These are phyloP conservation scores for Cheilosia impressa DNA, from an alignment of 2,888 invertebrate species.

Conservation along the genomic window DNA sequence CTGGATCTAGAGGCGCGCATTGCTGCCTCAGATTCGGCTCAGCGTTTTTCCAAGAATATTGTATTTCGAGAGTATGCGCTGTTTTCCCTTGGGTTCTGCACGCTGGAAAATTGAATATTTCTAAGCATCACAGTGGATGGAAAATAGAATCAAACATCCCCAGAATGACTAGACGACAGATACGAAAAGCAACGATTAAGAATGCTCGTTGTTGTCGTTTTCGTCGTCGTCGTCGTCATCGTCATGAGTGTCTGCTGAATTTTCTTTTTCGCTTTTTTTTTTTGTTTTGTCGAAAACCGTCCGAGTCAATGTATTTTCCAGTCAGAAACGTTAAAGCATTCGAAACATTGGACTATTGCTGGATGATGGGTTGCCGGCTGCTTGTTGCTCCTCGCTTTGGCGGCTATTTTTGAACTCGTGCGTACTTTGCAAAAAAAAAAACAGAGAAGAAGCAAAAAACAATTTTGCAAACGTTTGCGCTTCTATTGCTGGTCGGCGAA, in stretches of 20 bases:
- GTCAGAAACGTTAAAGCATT: constrained; percentile 66
- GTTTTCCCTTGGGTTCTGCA: constrained; percentile 39
- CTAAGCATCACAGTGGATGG: constrained; percentile 47
- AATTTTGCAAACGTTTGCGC: constrained; percentile 43
- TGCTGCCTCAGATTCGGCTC: constrained; percentile 49
- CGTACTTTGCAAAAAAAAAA: constrained; percentile 50
- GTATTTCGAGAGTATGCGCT: constrained; percentile 56
- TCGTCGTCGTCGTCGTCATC: constrained; percentile 60
- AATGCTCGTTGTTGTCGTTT: constrained; percentile 44
- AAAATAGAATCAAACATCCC: constrained; percentile 59
- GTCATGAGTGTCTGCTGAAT: constrained; percentile 41
- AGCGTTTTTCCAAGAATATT: constrained; percentile 69
- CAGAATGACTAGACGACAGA: constrained; percentile 73
- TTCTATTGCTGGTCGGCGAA: constrained; percentile 37
- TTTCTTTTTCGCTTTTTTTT: background rate
- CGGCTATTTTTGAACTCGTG: constrained; percentile 70
- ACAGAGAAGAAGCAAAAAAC: background rate
- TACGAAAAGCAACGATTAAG: constrained; percentile 61
- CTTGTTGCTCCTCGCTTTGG: constrained; percentile 35
- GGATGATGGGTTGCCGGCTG: constrained; percentile 55
- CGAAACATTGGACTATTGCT: constrained; percentile 60
- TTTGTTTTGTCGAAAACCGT: constrained; percentile 44
- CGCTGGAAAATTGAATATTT: constrained; percentile 58
- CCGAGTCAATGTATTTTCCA: constrained; percentile 70
- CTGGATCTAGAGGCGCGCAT: constrained; percentile 31